phyloP scores from a whole-genome alignment of 1,140 invertebrate species.

The Eueides isabella region DNA sequence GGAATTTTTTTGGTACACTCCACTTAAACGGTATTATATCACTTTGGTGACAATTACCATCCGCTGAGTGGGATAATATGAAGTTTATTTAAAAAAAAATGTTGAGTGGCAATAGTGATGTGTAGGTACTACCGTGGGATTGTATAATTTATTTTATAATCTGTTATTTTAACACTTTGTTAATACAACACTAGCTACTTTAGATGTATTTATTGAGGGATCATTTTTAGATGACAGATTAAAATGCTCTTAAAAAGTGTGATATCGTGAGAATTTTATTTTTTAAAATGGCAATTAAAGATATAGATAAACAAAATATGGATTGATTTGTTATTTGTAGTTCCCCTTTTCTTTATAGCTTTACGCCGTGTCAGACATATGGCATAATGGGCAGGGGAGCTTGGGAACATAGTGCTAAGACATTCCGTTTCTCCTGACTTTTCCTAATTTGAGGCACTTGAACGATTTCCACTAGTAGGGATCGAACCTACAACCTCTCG shows the following conservation, averaged over 20 bases:
- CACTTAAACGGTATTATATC: not conserved
- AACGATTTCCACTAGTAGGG: too few relatives aligned
- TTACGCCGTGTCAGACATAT: too few relatives aligned
- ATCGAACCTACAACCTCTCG: too few relatives aligned
- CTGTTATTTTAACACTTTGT: constrained; percentile 10
- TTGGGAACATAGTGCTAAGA: too few relatives aligned
- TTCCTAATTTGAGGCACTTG: too few relatives aligned
- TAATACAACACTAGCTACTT: constrained; percentile 1
- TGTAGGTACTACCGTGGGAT: not conserved
- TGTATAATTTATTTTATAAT: constrained; percentile 1
- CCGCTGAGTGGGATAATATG: not conserved
- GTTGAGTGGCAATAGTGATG: not conserved
- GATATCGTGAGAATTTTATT: not conserved
- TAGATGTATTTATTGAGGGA: constrained; percentile 1
- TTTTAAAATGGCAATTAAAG: not conserved
- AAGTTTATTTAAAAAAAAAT: not conserved
- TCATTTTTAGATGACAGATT: not conserved
- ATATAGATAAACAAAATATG: too few relatives aligned
- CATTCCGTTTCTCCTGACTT: too few relatives aligned
- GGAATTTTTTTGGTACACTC: not conserved
- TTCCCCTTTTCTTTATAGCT: too few relatives aligned
- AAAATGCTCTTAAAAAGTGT: not conserved
- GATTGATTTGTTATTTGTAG: too few relatives aligned
- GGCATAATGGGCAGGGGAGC: too few relatives aligned
- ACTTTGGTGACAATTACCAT: not conserved